These are phyloP conservation scores for Hassar affinis DNA, from an alignment of 2,113 vertebrate species.

Conservation along the genomic window DNA sequence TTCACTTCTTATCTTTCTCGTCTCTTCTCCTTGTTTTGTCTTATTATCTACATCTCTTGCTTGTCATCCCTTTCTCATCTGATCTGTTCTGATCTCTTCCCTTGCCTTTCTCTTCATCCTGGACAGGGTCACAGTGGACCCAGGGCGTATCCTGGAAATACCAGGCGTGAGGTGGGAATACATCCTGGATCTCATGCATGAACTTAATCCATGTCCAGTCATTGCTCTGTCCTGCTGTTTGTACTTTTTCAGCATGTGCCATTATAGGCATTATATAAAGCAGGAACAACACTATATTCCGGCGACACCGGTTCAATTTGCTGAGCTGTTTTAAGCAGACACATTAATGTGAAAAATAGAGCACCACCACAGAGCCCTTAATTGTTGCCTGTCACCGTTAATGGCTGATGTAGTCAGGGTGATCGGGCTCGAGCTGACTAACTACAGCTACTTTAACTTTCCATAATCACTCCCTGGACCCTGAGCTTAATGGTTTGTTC, in stretches of 20 bases:
- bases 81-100: neutral
- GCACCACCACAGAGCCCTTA: constrained; percentile 9
- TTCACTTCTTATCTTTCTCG: neutral
- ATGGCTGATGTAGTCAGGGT: constrained; percentile 27
- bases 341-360: constrained; percentile 31
- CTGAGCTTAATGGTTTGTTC: constrained; percentile 19
- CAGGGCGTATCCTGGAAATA: neutral
- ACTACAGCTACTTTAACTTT: constrained; percentile 39
- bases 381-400: constrained; percentile 39
- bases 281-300: neutral
- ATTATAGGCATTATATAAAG: neutral
- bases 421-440: neutral
- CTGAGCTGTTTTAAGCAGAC: constrained; percentile 20
- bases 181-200: neutral
- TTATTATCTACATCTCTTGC: neutral
- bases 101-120: neutral
- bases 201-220: neutral
- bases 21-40: neutral
- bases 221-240: neutral
- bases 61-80: neutral
- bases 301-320: neutral
- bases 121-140: no score
- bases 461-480: constrained; percentile 18
- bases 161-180: neutral
- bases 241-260: neutral